Percentiles rank a stretch among this genome's conserved stretches.
These are phyloP conservation scores for Syncerus caffer DNA, from an alignment of 2,797 vertebrate species.

Conservation along the genomic window DNA sequence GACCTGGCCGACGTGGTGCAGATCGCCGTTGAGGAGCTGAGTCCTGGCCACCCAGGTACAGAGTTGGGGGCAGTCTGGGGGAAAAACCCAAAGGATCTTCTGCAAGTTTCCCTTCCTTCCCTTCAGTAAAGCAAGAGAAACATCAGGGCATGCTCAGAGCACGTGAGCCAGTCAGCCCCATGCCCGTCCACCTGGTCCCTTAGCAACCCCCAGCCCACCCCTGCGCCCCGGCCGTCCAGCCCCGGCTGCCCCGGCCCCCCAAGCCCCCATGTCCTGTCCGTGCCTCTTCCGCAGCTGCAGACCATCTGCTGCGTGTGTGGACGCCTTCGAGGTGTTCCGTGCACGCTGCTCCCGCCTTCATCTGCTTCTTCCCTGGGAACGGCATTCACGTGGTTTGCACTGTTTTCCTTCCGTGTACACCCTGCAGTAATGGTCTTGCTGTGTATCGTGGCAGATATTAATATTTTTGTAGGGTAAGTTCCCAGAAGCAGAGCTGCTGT, in stretches of 20 bases:
- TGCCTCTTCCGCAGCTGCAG: background rate
- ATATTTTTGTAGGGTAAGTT: background rate
- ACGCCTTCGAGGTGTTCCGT: accelerated
- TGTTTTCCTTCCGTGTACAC: background rate
- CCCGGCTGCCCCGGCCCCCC: background rate
- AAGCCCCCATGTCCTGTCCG: background rate
- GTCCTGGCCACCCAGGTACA: constrained; percentile 90
- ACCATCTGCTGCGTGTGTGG: background rate
- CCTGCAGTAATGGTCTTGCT: background rate
- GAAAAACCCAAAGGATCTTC: accelerated
- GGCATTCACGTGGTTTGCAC: accelerated
- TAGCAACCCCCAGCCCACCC: background rate
- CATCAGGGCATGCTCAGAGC: background rate
- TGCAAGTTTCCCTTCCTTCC: background rate
- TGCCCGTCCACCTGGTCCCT: background rate
- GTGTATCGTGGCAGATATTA: background rate
- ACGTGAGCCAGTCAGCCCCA: accelerated
- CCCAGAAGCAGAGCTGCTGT: background rate
- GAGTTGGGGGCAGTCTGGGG: background rate
- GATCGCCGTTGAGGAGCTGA: constrained; percentile 96
- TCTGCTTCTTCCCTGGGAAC: background rate
- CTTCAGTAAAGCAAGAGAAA: background rate
- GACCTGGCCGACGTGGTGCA: constrained; percentile 97
- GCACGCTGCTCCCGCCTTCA: accelerated
- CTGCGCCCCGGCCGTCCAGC: background rate